Evolutionary conservation across 2,888 invertebrate species (phyloP), one percentile per base, ranked within the genome.

Genomic region (Eristalis arbustorum): DNA sequence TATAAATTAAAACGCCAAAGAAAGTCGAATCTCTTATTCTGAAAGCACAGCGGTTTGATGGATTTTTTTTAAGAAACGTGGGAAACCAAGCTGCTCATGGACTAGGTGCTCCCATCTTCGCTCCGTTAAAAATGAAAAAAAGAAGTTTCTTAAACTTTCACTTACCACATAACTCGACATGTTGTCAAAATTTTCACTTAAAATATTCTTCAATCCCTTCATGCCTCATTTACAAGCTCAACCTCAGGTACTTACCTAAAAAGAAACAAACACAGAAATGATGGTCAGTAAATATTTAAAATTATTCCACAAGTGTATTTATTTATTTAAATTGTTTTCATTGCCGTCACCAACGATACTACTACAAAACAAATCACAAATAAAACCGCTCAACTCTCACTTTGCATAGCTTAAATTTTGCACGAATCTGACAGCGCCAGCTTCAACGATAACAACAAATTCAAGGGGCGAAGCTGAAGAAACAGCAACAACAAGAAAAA

Each of bases 211-310:
- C 34, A 64, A 31, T 25, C 63, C 11, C 23, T 59, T 49, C 49
- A 8, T 18, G 18, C 25, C 40, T 57, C 63, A 69, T 23, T 62
- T 23, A 62, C 56, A 68, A 57, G 61, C 49, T 40, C 14, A 18
- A 11, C 1, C 3, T 37, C 63, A 13, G 37, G 77, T 66, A 87
- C 85, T 87, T 74, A 87, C 85, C 85, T 85, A 62, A 74, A 87
- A 87, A 66, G 68, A 87, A 82, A 75, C 1, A 69, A 59, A 59
- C 11, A 3, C 23, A 61, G 68, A 37, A 73, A 37, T 23, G 23
- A 63, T 69, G 23, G 59, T 64, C 18, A 64, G 42, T 42, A 72
- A 63, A 62, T 59, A 74, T 34, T 23, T 28, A 80, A 74, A 31
- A 34, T 42, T 34, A 56, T 63, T 64, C 34, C 62, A 23, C 13